phyloP scores from a whole-genome alignment of 1,140 invertebrate genomes.

The Drosophila neocordata region DNA sequence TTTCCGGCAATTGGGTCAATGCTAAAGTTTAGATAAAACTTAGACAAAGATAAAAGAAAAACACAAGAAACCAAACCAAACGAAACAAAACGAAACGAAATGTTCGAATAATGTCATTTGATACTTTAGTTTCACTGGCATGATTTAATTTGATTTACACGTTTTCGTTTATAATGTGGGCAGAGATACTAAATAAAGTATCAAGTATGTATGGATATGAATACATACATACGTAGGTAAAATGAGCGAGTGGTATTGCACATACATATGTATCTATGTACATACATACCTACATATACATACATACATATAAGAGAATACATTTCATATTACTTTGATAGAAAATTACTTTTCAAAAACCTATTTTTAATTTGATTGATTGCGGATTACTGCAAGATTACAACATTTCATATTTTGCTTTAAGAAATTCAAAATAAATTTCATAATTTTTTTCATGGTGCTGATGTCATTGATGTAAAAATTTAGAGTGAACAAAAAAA shows the following conservation, averaged over 20 bases:
- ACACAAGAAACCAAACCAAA: neutral
- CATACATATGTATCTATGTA: too few species aligned
- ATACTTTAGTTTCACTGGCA: neutral
- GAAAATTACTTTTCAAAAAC: too few species aligned
- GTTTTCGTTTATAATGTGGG: constrained; percentile 5
- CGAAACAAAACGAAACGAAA: neutral
- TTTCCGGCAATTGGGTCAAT: constrained; percentile 1
- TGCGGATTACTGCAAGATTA: neutral
- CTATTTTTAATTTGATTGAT: neutral
- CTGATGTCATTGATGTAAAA: constrained; percentile 1
- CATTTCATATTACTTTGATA: too few species aligned
- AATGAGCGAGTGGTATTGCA: too few species aligned
- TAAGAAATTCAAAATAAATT: neutral
- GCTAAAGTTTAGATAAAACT: constrained; percentile 8
- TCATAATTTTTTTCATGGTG: neutral
- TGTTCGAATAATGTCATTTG: neutral
- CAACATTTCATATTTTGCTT: neutral
- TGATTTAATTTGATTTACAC: constrained; percentile 9
- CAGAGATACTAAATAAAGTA: neutral
- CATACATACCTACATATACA: too few species aligned
- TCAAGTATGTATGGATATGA: neutral
- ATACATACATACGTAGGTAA: too few species aligned
- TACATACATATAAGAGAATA: too few species aligned
- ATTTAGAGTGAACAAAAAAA: neutral
- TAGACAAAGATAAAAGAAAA: constrained; percentile 6